phyloP scores from a whole-genome alignment of 2,113 vertebrate genomes.

The Leptobrachium ailaonicum region DNA sequence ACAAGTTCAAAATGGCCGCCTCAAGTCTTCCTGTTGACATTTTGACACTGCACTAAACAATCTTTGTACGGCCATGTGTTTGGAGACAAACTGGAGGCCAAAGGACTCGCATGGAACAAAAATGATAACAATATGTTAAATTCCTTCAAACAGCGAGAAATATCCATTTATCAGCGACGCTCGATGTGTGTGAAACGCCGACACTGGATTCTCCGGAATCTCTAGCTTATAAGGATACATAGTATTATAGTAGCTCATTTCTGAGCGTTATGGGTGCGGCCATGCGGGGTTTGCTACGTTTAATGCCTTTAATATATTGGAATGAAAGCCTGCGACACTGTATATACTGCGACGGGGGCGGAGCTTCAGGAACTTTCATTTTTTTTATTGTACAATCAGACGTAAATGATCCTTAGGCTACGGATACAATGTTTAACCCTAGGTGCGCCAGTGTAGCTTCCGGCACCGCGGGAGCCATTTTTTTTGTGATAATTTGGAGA shows the following conservation, averaged over 20 bases:
- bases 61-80: not conserved
- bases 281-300: not conserved
- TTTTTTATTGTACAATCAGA: not conserved
- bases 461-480: too few relatives aligned
- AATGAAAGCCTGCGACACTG: constrained; percentile 4
- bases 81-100: not conserved
- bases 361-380: not conserved
- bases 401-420: not conserved
- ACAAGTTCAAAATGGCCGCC: constrained; percentile 6
- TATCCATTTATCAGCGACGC: too few relatives aligned
- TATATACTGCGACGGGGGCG: constrained; percentile 6
- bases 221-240: too few relatives aligned
- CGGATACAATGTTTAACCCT: not conserved
- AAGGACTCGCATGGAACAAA: not conserved
- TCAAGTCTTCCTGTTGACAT: constrained; percentile 33
- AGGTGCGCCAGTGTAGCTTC: too few relatives aligned
- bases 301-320: constrained; percentile 22
- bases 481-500: too few relatives aligned
- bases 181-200: too few relatives aligned
- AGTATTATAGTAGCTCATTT: not conserved
- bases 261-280: not conserved
- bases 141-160: too few relatives aligned
- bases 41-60: constrained; percentile 24
- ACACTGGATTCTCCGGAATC: too few relatives aligned
- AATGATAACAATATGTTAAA: too few relatives aligned